These are phyloP conservation scores for Dromococcyx pavoninus DNA, from an alignment of 2,797 vertebrate species.

Conservation along the genomic window DNA sequence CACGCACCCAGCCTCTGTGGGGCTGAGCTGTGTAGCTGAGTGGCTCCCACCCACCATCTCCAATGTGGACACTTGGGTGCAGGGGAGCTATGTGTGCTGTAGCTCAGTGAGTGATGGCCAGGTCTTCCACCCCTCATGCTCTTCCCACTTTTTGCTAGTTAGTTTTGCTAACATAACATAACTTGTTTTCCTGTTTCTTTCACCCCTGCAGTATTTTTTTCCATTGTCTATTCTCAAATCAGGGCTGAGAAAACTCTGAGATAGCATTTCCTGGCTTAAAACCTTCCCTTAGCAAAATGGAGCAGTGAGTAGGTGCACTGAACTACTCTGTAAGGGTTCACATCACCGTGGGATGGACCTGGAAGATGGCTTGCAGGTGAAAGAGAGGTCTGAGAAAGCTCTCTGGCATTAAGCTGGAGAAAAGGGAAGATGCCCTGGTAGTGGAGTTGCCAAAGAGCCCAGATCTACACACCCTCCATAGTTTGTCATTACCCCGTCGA, in stretches of 20 bases:
- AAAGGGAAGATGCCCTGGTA: not conserved
- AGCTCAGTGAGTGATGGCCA: accelerated
- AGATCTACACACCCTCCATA: not conserved
- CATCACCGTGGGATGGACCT: accelerated
- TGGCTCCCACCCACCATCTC: too few relatives aligned
- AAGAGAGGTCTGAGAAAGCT: not conserved
- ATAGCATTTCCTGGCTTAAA: not conserved
- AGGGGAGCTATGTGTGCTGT: accelerated
- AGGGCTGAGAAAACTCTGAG: not conserved
- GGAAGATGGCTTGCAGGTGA: not conserved
- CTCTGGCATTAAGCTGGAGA: not conserved
- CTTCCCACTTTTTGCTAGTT: not conserved
- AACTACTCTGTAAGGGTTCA: accelerated
- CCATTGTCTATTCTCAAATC: not conserved
- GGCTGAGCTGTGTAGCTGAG: accelerated
- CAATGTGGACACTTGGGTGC: accelerated
- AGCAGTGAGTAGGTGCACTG: accelerated
- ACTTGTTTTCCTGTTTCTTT: not conserved
- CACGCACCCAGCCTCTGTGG: accelerated
- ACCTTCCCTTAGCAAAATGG: too few relatives aligned
- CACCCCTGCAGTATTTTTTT: too few relatives aligned
- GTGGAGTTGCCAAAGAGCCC: not conserved
- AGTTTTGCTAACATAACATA: accelerated
- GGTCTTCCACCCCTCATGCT: accelerated
- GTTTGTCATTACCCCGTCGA: not conserved